A percentile compares a stretch with the other conserved stretches of the same genome.
These are phyloP conservation scores for Notodonta dromedarius DNA, from an alignment of 2,888 invertebrate species.

Conservation along the genomic window DNA sequence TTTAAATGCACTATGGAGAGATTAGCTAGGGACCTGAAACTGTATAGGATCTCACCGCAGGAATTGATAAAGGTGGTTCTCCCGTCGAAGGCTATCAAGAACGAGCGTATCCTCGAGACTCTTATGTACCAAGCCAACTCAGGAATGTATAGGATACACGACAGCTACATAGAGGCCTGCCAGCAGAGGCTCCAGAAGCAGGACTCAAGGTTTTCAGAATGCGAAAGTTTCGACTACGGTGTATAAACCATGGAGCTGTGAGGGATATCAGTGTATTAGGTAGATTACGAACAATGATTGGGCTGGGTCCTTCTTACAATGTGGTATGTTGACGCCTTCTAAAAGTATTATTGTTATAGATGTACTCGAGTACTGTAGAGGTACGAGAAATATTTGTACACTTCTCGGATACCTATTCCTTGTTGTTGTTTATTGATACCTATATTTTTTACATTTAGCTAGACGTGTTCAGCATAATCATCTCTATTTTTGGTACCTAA, in stretches of 20 bases:
- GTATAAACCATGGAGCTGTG: conserved; percentile 83
- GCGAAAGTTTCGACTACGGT: conserved; percentile 91
- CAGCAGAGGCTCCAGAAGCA: conserved; percentile 94
- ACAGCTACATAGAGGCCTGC: conserved; percentile 94
- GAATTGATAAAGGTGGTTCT: conserved; percentile 96
- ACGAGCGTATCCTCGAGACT: conserved; percentile 95
- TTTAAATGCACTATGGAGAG: conserved; percentile 97
- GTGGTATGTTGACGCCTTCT: conserved; percentile 81
- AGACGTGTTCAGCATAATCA: conserved; percentile 80
- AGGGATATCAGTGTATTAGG: conserved; percentile 82
- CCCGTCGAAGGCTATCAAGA: conserved; percentile 96
- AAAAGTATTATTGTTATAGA: conserved; percentile 83
- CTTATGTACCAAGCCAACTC: conserved; percentile 97
- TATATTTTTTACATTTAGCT: conserved; percentile 83
- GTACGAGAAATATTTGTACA: conserved; percentile 81
- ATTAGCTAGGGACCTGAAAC: conserved; percentile 93
- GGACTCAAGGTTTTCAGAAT: conserved; percentile 93
- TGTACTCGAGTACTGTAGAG: conserved; percentile 76
- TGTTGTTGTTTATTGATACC: conserved; percentile 83
- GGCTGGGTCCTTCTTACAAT: conserved; percentile 70
- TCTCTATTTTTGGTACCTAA: conserved; percentile 82
- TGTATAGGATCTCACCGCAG: conserved; percentile 95
- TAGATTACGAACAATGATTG: conserved; percentile 72
- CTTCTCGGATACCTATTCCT: conserved; percentile 80
- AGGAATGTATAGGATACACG: conserved; percentile 96